Base-by-base conservation (phyloP, 2,888 invertebrate genomes). In the Chaetoderma sp. region DNA sequence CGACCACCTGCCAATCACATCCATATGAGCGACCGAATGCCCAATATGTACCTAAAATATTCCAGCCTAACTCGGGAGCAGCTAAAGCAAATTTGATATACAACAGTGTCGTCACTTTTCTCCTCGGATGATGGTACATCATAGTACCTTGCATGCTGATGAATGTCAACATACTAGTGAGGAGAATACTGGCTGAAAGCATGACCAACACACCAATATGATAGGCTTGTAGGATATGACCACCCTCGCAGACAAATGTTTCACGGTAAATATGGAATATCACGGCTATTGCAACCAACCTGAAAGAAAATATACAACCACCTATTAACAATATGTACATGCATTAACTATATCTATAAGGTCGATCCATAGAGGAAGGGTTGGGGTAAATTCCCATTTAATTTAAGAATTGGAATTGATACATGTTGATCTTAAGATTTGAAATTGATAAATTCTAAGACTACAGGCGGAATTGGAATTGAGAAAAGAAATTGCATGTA, bases 11-110 rank as follows among this genome's bases (percentile, higher is more conserved):
- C 33, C 58, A 44, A 18, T 76, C 73, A 74, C 81, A 83, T 5
- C 67, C 71, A 59, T 70, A 77, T 6, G 76, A 73, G 42, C 69
- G 70, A 1, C 75, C 76, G 73, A 93, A 92, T 75, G 93, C 91
- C 93, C 94, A 94, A 86, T 93, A 90, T 3, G 94, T 93, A 6
- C 94, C 94, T 86, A 94, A 89, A 61, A 92, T 89, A 79, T 94
- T 94, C 88, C 94, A 91, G 3, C 89, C 90, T 21, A 93, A 89
- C 87, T 95, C 95, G 13, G 93, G 92, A 28, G 94, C 78, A 73
- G 93, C 90, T 65, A 95, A 86, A 68, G 92, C 88, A 72, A 94
- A 89, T 86, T 93, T 93, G 77, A 92, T 80, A 73, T 93, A 90
- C n/a, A 84, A 63, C 56, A 94, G 88, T 32, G 91, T 91, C 6